phyloP scores from a whole-genome alignment of 2,113 vertebrate species.

The Vanacampus margaritifer region DNA sequence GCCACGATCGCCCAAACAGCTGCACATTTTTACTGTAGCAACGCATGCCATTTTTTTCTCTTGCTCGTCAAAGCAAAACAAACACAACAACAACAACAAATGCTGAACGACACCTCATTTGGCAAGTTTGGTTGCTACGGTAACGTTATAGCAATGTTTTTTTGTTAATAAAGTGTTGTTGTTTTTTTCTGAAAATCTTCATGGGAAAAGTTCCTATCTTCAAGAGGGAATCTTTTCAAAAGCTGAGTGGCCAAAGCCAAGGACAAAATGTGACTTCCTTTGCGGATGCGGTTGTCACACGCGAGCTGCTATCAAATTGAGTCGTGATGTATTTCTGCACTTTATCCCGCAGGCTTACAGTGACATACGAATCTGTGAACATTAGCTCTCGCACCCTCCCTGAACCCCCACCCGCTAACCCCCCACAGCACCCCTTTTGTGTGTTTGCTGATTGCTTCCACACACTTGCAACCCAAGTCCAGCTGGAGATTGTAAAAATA shows the following conservation, averaged over 20 bases:
- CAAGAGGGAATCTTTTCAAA: neutral
- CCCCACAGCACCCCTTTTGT: conserved; percentile 3
- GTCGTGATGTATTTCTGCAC: conserved; percentile 34
- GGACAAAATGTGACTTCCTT: conserved; percentile 41
- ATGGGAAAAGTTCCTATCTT: neutral
- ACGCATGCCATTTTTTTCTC: too few species aligned
- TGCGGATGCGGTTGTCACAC: conserved; percentile 34
- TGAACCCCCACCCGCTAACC: neutral
- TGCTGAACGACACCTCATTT: too few species aligned
- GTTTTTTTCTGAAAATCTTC: neutral
- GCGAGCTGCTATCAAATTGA: conserved; percentile 14
- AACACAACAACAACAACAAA: too few species aligned
- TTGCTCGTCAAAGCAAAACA: too few species aligned
- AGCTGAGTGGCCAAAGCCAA: conserved; percentile 1
- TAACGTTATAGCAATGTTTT: neutral
- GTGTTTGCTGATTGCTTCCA: conserved; percentile 63
- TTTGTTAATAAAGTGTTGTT: too few species aligned
- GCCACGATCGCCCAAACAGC: too few species aligned
- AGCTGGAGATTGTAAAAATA: conserved; percentile 75
- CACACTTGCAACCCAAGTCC: conserved; percentile 45
- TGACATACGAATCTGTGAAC: conserved; percentile 48
- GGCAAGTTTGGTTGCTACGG: neutral
- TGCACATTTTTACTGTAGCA: too few species aligned
- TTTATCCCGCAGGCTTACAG: conserved; percentile 42
- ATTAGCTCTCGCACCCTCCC: conserved; percentile 12